Conservation (phyloP, 2,797 vertebrate genomes). For the Acanthurus leucopareius region DNA sequence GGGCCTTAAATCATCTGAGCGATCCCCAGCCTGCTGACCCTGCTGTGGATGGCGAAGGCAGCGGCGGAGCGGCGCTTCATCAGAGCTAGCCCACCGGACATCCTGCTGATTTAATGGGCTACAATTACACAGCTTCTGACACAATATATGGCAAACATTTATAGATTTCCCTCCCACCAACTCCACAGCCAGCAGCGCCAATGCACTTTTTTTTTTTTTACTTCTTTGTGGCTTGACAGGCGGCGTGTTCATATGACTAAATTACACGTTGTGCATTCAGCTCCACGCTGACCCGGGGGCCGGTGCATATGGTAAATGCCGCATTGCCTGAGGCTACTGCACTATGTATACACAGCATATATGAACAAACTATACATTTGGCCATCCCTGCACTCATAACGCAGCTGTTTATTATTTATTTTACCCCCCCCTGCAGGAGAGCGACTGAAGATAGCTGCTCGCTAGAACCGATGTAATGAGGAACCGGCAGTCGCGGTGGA, state of each 20-base stretch:
- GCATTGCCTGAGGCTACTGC: conserved; percentile 27
- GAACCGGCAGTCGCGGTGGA: conserved; percentile 45
- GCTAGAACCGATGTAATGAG: conserved; percentile 50
- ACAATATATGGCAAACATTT: conserved; percentile 79
- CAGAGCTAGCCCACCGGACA: conserved; percentile 64
- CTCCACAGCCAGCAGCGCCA: conserved; percentile 48
- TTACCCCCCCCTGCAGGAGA: conserved; percentile 12
- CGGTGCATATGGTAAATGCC: conserved; percentile 36
- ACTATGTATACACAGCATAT: conserved; percentile 3
- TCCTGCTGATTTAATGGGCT: conserved; percentile 79
- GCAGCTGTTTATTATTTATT: conserved; percentile 48
- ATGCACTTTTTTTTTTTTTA: conserved; percentile 10
- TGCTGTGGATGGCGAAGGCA: conserved; percentile 68
- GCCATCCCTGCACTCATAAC: background rate
- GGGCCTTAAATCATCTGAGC: conserved; percentile 72
- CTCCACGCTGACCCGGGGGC: conserved; percentile 26
- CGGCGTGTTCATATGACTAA: conserved; percentile 42
- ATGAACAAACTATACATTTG: background rate
- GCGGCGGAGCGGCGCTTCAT: conserved; percentile 65
- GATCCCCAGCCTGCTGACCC: conserved; percentile 77
- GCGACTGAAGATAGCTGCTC: conserved; percentile 23
- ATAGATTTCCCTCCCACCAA: conserved; percentile 72
- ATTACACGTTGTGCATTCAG: conserved; percentile 59
- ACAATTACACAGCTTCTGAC: conserved; percentile 78
- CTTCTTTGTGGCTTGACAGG: conserved; percentile 40